These are phyloP conservation scores for Trinorchestia longiramus DNA, from an alignment of 1,140 invertebrate genomes.

Conservation along the genomic window DNA sequence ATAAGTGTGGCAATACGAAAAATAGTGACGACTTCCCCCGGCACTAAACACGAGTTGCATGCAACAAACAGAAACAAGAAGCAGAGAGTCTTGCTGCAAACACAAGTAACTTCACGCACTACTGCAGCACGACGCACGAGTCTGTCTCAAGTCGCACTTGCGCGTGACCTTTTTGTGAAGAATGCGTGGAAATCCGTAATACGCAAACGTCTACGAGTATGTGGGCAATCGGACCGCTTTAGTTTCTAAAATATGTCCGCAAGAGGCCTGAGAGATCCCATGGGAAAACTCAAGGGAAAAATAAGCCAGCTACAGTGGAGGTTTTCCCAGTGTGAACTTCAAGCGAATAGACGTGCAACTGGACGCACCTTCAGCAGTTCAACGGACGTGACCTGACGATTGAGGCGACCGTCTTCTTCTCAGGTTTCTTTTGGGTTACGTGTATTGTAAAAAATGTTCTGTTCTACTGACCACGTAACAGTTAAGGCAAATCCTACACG, in stretches of 20 bases:
- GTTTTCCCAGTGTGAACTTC: background rate
- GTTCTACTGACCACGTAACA: background rate
- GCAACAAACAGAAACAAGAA: too few species aligned
- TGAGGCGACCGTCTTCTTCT: background rate
- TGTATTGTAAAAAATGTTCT: background rate
- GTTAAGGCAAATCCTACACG: background rate
- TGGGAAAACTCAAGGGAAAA: background rate
- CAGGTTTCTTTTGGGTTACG: background rate
- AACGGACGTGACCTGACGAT: background rate
- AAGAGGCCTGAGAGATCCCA: background rate
- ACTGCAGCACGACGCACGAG: background rate
- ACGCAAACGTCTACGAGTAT: background rate
- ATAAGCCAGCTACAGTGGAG: background rate
- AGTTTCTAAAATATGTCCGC: background rate
- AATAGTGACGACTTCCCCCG: too few species aligned
- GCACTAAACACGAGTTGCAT: too few species aligned
- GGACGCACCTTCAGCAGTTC: too few species aligned
- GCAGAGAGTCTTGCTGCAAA: too few species aligned
- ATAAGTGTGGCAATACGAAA: too few species aligned
- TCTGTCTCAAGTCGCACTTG: background rate
- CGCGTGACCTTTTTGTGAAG: background rate
- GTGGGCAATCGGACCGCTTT: background rate
- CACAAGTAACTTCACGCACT: too few species aligned
- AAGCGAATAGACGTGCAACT: background rate
- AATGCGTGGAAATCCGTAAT: background rate